Base-by-base conservation (phyloP, 2,888 invertebrate species). In the Entomobrya proxima region DNA sequence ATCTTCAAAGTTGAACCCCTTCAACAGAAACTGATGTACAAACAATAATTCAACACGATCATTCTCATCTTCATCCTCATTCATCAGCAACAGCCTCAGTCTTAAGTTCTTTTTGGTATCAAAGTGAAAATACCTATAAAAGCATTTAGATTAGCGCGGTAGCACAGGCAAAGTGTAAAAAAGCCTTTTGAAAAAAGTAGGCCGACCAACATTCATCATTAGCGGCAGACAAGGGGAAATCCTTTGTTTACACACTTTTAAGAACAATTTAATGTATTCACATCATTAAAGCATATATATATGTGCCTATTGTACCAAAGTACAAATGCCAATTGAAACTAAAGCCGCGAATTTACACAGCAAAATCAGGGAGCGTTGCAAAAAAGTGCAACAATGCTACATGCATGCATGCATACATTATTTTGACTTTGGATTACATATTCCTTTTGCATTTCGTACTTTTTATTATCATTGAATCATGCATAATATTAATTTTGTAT, bases 191-290 rank as follows among this genome's bases (percentile, higher is more conserved):
- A 69, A 61, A 58, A 61, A 74, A 74, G 74, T 74, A 74, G 74
- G 74, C 74, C 74, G 74, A 74, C 74, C 50, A 15, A 32, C 32
- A 47, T 47, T 13, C 2, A 47, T 15, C 15, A 69, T 47, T 15
- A 69, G n/a, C n/a, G n/a, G n/a, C n/a, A n/a, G n/a, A 69, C 37
- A 44, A 44, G 69, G 69, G 69, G 69, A 69, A 69, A 69, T 69
- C 69, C 30, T 69, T 27, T 69, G 69, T 69, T 69, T 69, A 69
- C 69, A 69, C 32, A 18, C 47, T 44, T 69, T n/a, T 27, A 64
- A n/a, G 35, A 15, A 27, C 27, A 35, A 5, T 37, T 35, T 64
- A 61, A 61, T 61, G 3, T n/a, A 55, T 55, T 55, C 55, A 55
- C 55, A 27, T 24, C 55, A 55, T 55, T 55, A 21, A 18, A 52